Evolutionary conservation across 2,113 vertebrate species (phyloP).

Genomic region (Pangasianodon hypophthalmus): DNA sequence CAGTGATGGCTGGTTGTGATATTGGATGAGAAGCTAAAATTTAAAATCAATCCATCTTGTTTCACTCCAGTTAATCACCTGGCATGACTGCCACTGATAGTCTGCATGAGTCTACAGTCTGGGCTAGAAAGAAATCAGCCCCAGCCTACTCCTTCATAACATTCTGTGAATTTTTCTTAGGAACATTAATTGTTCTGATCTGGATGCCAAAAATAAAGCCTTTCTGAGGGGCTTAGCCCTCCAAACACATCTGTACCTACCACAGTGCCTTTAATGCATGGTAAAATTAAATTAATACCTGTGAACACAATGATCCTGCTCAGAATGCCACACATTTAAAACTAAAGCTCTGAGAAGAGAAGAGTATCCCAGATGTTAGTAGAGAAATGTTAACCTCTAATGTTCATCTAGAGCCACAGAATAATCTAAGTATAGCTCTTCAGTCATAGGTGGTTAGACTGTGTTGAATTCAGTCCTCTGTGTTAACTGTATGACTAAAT

Average conservation of each 20-base stretch:
- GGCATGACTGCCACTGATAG: no score
- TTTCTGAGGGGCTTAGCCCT: background rate
- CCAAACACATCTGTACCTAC: background rate
- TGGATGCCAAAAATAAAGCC: background rate
- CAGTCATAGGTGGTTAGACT: constrained; percentile 43
- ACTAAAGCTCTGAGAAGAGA: background rate
- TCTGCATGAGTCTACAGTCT: no score
- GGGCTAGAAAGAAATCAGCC: background rate
- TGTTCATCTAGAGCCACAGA: background rate
- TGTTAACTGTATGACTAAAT: constrained; percentile 52
- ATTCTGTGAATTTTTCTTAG: background rate
- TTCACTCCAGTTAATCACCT: no score
- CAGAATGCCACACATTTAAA: background rate
- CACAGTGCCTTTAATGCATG: background rate
- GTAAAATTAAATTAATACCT: background rate
- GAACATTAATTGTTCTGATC: background rate
- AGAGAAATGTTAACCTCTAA: background rate
- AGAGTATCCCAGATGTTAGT: background rate
- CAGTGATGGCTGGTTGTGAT: no score
- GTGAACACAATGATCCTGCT: background rate
- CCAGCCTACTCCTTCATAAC: background rate
- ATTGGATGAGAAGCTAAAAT: no score
- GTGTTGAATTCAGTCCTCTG: constrained; percentile 43
- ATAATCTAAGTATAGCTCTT: constrained; percentile 40
- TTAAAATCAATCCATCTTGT: no score